phyloP scores from a whole-genome alignment of 2,113 vertebrate genomes.

The Epinephelus fuscoguttatus region DNA sequence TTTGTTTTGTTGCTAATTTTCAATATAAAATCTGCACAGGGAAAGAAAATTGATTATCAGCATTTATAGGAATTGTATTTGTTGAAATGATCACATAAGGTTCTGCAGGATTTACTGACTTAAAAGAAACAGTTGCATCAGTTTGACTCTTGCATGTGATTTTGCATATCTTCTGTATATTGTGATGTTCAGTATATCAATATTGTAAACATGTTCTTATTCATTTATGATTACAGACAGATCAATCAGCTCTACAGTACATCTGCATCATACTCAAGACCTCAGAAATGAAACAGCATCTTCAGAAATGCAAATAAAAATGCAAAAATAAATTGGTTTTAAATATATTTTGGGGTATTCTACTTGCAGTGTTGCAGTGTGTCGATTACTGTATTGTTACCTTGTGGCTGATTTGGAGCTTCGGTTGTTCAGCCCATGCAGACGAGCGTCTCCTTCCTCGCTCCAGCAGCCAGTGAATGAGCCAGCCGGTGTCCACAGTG shows the following conservation, averaged over 20 bases:
- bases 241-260: neutral
- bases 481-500: constrained; percentile 69
- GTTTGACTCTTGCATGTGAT: neutral
- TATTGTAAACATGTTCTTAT: neutral
- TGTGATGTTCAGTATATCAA: no score
- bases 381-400: neutral
- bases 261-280: neutral
- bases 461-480: constrained; percentile 30
- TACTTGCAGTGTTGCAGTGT: neutral
- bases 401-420: neutral
- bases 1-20: neutral
- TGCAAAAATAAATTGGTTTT: no score
- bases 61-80: neutral
- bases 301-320: neutral
- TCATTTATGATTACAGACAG: neutral
- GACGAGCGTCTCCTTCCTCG: constrained; percentile 1
- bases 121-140: neutral
- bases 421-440: constrained; percentile 19
- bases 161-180: neutral
- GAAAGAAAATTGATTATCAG: neutral
- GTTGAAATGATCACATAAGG: rapidly evolving
- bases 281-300: neutral
- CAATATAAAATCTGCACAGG: neutral
- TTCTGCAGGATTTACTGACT: neutral
- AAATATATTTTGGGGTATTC: no score